Conservation (phyloP, 1,140 invertebrate species). For the Olivierus martensii region DNA sequence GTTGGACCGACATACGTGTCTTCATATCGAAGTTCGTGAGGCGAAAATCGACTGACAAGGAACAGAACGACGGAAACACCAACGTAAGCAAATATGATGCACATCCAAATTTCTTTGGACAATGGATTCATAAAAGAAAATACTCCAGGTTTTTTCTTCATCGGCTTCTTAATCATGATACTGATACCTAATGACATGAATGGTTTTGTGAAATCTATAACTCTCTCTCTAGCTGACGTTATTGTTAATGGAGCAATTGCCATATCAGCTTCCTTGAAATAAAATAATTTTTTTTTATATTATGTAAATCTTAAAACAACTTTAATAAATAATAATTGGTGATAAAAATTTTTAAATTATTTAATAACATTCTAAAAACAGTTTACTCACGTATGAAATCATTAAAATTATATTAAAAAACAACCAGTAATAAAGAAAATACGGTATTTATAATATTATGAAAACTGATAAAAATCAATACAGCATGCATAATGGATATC, state of each 20-base stretch:
- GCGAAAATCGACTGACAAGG: constrained; percentile 40
- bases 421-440: too few relatives aligned
- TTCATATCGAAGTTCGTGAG: constrained; percentile 34
- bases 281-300: too few relatives aligned
- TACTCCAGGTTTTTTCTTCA: constrained; percentile 35
- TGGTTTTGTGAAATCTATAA: constrained; percentile 45
- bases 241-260: constrained; percentile 42
- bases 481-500: too few relatives aligned
- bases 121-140: constrained; percentile 44
- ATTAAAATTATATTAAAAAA: too few relatives aligned
- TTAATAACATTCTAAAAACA: too few relatives aligned
- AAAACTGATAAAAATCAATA: too few relatives aligned
- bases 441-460: too few relatives aligned
- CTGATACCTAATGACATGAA: constrained; percentile 45
- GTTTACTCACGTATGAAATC: too few relatives aligned
- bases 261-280: constrained; percentile 37
- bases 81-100: constrained; percentile 38
- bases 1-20: constrained; percentile 31
- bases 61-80: constrained; percentile 38
- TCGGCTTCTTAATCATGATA: constrained; percentile 43
- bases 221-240: constrained; percentile 37
- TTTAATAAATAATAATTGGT: too few relatives aligned
- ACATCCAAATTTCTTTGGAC: constrained; percentile 41
- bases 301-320: too few relatives aligned
- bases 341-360: too few relatives aligned